Evolutionary conservation across 2,113 vertebrate species (phyloP).

Genomic region (Aviceda subcristata): DNA sequence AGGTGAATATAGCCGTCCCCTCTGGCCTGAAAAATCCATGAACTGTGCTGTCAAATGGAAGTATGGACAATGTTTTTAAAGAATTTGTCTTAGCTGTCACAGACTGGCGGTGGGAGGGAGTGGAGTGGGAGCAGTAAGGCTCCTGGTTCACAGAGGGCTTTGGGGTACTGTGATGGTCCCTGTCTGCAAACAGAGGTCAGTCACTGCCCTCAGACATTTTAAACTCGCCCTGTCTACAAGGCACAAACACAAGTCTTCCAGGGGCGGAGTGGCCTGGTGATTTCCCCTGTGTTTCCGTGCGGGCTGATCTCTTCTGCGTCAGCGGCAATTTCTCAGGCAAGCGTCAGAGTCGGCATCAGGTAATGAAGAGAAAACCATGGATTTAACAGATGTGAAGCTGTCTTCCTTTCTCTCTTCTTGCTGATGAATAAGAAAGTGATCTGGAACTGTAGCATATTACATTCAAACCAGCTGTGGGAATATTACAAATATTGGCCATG

Average conservation of each 20-base stretch:
- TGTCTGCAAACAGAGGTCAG: background rate
- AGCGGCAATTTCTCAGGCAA: background rate
- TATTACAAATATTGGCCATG: background rate
- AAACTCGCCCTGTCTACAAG: background rate
- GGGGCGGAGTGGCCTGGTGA: background rate
- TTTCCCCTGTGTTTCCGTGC: background rate
- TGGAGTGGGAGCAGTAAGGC: background rate
- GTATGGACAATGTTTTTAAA: background rate
- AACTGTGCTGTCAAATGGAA: background rate
- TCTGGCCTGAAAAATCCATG: background rate
- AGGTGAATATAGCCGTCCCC: background rate
- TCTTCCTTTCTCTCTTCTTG: background rate
- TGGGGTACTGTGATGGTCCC: rapidly evolving
- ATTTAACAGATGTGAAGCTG: background rate
- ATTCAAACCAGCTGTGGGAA: background rate
- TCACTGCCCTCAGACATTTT: background rate
- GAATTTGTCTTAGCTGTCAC: background rate
- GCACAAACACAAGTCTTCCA: background rate
- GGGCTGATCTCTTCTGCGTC: background rate
- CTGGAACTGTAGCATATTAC: background rate
- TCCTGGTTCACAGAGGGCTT: background rate
- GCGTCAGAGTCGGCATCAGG: background rate
- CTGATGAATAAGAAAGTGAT: background rate
- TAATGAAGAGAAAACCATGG: background rate
- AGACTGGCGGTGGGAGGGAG: background rate